Base-by-base conservation (phyloP, 2,113 vertebrate species). In the Nothoprocta perdicaria region DNA sequence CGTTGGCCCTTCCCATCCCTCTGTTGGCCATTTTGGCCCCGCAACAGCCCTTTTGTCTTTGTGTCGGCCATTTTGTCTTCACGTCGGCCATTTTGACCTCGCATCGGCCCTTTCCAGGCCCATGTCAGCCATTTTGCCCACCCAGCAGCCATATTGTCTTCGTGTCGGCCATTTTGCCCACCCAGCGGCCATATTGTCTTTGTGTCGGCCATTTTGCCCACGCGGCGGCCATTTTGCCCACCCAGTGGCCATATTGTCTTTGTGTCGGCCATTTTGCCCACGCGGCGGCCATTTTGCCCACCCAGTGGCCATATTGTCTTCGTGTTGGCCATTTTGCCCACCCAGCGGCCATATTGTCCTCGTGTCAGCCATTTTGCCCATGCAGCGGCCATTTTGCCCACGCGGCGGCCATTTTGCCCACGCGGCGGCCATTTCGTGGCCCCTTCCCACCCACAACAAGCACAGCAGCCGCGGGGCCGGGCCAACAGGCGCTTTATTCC, bases 381-480 rank as follows among this genome's bases (percentile, higher is more conserved):
- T 16, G 2, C 3, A 10, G 4, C 7, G 7, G 17, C 35, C 76
- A 77, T 72, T 15, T 65, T n/a, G 26, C 9, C 45, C 16, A 14
- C 45, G 45, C 45, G 45, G 45, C 45, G 45, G 45, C 45, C 45
- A 35, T 35, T 35, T 35, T 35, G 35, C 35, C 35, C 35, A 35
- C 35, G 35, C 8, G 35, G 35, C 8, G 45, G 45, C 45, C 45
- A 45, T 45, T 45, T 45, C 45, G 45, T 16, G 9, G 10, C 60
- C 62, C 26, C 35, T 33, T 45, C 77, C 50, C 62, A 7, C 21
- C 6, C 10, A 17, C 21, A 10, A 38, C 2, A 33, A 58, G 11
- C 5, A 14, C 14, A 12, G 18, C 35, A 4, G 7, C 2, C 2
- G 18, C 12, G 8, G 12, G 12, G 4, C 4, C 1, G 21, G 8